phyloP scores from a whole-genome alignment of 2,113 vertebrate genomes.

The Plecturocebus donacophilus region DNA sequence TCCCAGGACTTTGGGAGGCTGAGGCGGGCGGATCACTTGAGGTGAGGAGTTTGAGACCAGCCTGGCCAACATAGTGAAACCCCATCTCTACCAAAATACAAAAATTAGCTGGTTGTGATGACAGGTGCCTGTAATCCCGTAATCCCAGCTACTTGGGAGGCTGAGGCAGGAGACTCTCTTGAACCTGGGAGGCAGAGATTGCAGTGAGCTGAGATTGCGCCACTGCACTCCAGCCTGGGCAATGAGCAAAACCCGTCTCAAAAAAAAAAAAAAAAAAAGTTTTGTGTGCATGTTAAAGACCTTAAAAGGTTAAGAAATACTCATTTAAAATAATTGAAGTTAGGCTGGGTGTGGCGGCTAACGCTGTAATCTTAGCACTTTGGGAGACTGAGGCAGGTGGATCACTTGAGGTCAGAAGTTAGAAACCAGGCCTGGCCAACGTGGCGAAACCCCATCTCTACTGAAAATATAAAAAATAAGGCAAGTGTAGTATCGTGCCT shows the following conservation, averaged over 20 bases:
- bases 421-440: no score
- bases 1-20: background rate
- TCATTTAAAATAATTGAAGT: slow-evolving; percentile 9
- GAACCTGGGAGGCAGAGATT: background rate
- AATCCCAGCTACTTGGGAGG: background rate
- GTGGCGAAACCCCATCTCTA: no score
- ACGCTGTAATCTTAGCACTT: no score
- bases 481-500: no score
- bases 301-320: background rate
- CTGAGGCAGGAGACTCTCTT: background rate
- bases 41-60: background rate
- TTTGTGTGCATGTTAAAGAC: background rate
- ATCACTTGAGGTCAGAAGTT: no score
- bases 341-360: background rate
- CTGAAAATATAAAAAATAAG: no score
- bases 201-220: background rate
- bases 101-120: background rate
- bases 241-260: background rate
- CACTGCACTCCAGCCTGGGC: background rate
- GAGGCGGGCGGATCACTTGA: background rate
- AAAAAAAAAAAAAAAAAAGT: background rate
- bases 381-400: no score
- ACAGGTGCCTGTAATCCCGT: background rate
- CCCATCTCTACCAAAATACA: background rate
- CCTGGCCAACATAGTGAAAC: background rate